Conservation (phyloP, 2,113 vertebrate species). For the Plotosus lineatus region DNA sequence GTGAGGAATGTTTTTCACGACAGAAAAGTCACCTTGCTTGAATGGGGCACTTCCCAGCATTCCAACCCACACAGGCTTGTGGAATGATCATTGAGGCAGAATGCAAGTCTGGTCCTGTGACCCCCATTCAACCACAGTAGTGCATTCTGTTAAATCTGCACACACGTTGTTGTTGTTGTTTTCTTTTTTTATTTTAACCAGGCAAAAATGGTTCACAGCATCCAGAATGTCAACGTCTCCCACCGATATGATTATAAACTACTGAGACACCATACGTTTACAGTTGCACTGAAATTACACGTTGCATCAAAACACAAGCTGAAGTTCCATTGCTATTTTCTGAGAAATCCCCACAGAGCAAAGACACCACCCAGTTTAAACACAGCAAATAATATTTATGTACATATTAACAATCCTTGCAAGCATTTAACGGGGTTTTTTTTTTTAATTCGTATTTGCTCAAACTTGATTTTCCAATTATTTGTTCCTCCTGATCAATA, state of each 20-base stretch:
- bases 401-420: not conserved
- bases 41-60: not conserved
- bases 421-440: too few relatives aligned
- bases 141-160: not conserved
- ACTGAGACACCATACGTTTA: not conserved
- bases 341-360: not conserved
- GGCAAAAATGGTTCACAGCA: not conserved
- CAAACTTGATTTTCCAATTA: not conserved
- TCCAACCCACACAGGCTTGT: not conserved
- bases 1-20: conserved; percentile 65
- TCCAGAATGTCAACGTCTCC: not conserved
- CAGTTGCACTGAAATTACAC: not conserved
- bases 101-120: conserved; percentile 19
- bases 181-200: too few relatives aligned
- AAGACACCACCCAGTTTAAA: not conserved
- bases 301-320: not conserved
- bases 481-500: not conserved
- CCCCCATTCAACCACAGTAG: not conserved
- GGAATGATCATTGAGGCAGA: not conserved
- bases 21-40: not conserved
- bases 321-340: not conserved
- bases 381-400: not conserved
- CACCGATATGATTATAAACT: not conserved
- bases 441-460: too few relatives aligned
- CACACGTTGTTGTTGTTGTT: too few relatives aligned